phyloP scores from a whole-genome alignment of 2,797 vertebrate genomes.

The Lithobates sylvaticus region DNA sequence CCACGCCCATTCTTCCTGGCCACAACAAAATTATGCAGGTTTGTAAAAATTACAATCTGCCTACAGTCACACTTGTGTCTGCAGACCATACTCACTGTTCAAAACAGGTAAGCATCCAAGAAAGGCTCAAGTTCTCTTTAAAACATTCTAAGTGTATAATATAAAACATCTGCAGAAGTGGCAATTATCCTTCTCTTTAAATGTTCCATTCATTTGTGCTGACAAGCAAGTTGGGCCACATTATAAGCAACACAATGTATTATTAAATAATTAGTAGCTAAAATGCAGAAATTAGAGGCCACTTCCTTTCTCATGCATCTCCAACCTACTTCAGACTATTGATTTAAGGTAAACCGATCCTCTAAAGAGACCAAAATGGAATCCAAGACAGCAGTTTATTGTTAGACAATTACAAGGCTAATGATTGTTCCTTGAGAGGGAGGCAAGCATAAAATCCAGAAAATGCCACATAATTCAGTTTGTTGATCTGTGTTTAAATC shows the following conservation, averaged over 20 bases:
- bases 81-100: constrained; percentile 61
- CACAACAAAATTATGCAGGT: background rate
- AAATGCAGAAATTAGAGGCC: constrained; percentile 81
- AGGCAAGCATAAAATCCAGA: constrained; percentile 81
- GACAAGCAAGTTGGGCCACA: constrained; percentile 81
- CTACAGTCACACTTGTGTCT: constrained; percentile 7
- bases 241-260: constrained; percentile 84
- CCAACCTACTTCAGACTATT: constrained; percentile 72
- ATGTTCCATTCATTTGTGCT: constrained; percentile 79
- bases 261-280: constrained; percentile 86
- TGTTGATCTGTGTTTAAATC: constrained; percentile 78
- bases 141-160: constrained; percentile 65
- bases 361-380: constrained; percentile 74
- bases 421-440: constrained; percentile 79
- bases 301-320: constrained; percentile 74
- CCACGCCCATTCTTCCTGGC: background rate
- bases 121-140: constrained; percentile 43
- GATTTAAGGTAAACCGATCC: constrained; percentile 76
- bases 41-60: constrained; percentile 7
- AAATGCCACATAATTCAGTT: constrained; percentile 79
- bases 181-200: constrained; percentile 78
- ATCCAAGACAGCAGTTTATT: constrained; percentile 78
- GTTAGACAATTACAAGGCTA: constrained; percentile 82
- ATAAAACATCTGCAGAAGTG: constrained; percentile 77
- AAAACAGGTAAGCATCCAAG: constrained; percentile 45